These are phyloP conservation scores for Petrophora chlorosata DNA, from an alignment of 2,888 invertebrate genomes.

Conservation along the genomic window DNA sequence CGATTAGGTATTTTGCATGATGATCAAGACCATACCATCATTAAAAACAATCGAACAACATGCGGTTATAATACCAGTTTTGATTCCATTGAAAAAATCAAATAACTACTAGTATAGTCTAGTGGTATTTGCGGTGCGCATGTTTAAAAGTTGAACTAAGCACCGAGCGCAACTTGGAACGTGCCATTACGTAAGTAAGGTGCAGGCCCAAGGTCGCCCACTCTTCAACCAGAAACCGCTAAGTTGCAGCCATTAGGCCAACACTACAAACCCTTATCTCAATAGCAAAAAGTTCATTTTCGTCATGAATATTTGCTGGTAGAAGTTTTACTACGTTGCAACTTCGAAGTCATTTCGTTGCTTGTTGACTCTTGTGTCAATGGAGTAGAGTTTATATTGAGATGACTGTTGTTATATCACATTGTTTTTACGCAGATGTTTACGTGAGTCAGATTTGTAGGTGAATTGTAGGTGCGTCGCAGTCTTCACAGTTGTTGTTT, in stretches of 20 bases:
- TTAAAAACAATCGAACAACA: too few relatives aligned
- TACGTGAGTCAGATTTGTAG: conserved; percentile 38
- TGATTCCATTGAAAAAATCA: too few relatives aligned
- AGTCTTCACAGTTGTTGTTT: conserved; percentile 23
- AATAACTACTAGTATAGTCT: too few relatives aligned
- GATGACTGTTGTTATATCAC: conserved; percentile 17
- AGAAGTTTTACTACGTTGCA: conserved; percentile 9
- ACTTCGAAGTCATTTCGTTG: conserved; percentile 3
- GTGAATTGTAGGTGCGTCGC: conserved; percentile 29
- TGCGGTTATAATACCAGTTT: too few relatives aligned
- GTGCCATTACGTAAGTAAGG: conserved; percentile 44
- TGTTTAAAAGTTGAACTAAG: conserved; percentile 17
- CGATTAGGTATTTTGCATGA: too few relatives aligned
- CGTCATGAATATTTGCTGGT: not conserved
- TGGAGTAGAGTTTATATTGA: conserved; percentile 14
- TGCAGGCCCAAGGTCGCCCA: conserved; percentile 50
- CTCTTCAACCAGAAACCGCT: conserved; percentile 32
- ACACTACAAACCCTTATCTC: conserved; percentile 30
- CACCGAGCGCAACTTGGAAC: conserved; percentile 37
- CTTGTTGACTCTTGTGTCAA: conserved; percentile 9
- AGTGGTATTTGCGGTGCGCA: conserved; percentile 10
- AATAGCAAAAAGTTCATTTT: conserved; percentile 30
- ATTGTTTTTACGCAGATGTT: conserved; percentile 38
- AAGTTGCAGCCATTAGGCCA: conserved; percentile 24
- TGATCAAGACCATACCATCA: too few relatives aligned